A percentile compares a stretch with the other conserved stretches of the same genome.
Evolutionary conservation across 2,113 vertebrate species (phyloP).

Genomic region (Phyllostomus hastatus): DNA sequence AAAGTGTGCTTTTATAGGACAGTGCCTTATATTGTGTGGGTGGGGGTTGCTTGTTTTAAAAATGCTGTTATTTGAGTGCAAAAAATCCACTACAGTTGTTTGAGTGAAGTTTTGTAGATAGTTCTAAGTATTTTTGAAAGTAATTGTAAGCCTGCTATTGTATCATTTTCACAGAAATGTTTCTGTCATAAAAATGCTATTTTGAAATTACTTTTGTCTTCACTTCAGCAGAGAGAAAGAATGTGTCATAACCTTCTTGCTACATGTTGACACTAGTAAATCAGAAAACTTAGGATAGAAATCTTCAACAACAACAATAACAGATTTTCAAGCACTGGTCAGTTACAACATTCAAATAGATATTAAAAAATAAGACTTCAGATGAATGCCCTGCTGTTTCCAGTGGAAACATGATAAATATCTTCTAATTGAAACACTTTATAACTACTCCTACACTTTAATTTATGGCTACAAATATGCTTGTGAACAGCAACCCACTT

Average conservation of each 20-base stretch:
- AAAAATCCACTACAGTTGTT: not conserved
- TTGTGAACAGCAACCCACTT: conserved; percentile 54
- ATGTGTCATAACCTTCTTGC: not conserved
- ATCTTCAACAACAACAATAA: not conserved
- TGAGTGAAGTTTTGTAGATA: not conserved
- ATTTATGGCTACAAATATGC: conserved; percentile 53
- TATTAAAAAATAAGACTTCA: not conserved
- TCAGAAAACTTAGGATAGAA: not conserved
- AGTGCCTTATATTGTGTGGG: not conserved
- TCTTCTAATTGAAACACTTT: conserved; percentile 69
- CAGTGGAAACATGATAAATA: conserved; percentile 51
- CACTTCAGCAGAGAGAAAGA: not conserved
- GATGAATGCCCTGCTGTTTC: not conserved
- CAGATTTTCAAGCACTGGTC: not conserved
- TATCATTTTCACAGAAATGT: conserved; percentile 27
- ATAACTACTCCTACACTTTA: conserved; percentile 43
- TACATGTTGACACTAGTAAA: not conserved
- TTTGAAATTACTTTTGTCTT: conserved; percentile 33
- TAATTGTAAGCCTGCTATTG: not conserved
- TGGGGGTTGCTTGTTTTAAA: not conserved
- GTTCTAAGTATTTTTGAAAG: not conserved
- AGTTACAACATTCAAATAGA: not conserved
- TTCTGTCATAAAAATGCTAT: not conserved
- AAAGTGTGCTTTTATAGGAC: not conserved
- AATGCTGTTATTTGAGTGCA: not conserved